A percentile compares a stretch with the other conserved stretches of the same genome.
These are phyloP conservation scores for Leptinotarsa rubiginosa DNA, from an alignment of 2,888 invertebrate genomes.

Conservation along the genomic window DNA sequence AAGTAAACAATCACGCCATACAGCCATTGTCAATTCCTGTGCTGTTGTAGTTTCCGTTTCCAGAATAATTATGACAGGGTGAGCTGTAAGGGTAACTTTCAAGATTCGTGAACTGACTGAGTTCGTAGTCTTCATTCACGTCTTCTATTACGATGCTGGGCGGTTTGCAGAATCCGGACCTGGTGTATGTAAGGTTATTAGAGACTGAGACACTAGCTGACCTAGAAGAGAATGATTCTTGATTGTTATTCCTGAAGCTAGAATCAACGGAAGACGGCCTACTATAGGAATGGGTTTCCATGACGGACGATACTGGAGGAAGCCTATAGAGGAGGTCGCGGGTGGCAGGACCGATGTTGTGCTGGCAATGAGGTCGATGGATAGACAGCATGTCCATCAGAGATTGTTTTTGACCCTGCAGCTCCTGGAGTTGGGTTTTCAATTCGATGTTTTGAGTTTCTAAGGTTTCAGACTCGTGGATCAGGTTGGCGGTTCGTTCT, in stretches of 20 bases:
- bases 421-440: constrained; percentile 83
- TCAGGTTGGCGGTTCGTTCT: constrained; percentile 86
- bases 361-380: constrained; percentile 77
- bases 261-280: constrained; percentile 59
- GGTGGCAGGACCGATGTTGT: constrained; percentile 61
- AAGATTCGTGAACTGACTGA: constrained; percentile 70
- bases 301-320: constrained; percentile 62
- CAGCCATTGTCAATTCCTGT: constrained; percentile 73
- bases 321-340: constrained; percentile 59
- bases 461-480: constrained; percentile 86
- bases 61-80: constrained; percentile 71
- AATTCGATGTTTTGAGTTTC: constrained; percentile 88
- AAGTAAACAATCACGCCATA: constrained; percentile 68
- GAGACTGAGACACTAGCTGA: constrained; percentile 55
- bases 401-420: constrained; percentile 83
- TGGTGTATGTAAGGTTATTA: constrained; percentile 50
- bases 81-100: constrained; percentile 62
- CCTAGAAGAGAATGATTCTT: constrained; percentile 51
- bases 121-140: constrained; percentile 67
- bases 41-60: constrained; percentile 70
- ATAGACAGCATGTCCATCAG: constrained; percentile 83
- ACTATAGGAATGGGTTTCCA: constrained; percentile 62
- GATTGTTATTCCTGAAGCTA: constrained; percentile 51
- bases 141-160: constrained; percentile 70
- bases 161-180: constrained; percentile 51